Percentiles rank a stretch among this genome's conserved stretches.
These are phyloP conservation scores for Heliocidaris tuberculata DNA, from an alignment of 35 echinoderm and acorn worm genomes.

Conservation along the genomic window DNA sequence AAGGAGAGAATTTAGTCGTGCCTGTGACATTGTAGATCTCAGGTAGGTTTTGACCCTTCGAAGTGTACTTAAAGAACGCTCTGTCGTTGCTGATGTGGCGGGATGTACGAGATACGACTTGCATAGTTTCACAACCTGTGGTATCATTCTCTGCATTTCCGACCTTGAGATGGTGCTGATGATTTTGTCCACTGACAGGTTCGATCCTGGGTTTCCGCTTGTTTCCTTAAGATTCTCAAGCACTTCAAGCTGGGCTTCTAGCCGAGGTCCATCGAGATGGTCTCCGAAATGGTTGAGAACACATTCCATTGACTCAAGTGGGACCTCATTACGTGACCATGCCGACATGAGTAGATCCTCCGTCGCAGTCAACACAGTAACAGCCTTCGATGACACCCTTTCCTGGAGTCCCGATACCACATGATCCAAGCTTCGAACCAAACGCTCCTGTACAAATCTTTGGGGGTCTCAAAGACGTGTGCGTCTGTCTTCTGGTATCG, in stretches of 20 bases:
- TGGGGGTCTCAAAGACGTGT: background rate
- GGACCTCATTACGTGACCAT: background rate
- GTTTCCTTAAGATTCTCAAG: background rate
- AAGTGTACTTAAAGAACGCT: slow-evolving; percentile 46
- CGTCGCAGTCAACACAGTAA: background rate
- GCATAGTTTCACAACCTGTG: slow-evolving; percentile 12
- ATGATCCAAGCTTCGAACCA: background rate
- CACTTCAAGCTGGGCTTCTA: background rate
- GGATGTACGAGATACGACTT: slow-evolving; percentile 24
- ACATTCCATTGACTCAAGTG: background rate
- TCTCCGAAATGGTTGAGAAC: background rate
- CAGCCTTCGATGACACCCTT: background rate
- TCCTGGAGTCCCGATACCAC: background rate
- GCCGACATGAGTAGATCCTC: background rate
- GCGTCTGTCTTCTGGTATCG: background rate
- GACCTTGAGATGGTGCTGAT: background rate
- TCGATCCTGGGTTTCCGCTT: background rate
- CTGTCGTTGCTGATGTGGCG: slow-evolving; percentile 43
- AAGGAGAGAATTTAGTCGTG: no score
- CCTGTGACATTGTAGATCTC: slow-evolving; percentile 41
- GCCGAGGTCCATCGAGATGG: background rate
- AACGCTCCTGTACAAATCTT: background rate
- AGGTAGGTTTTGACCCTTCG: slow-evolving; percentile 43
- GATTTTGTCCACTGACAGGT: background rate
- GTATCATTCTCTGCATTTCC: background rate